phyloP scores from a whole-genome alignment of 2,113 vertebrate genomes.

The Caranx melampygus region DNA sequence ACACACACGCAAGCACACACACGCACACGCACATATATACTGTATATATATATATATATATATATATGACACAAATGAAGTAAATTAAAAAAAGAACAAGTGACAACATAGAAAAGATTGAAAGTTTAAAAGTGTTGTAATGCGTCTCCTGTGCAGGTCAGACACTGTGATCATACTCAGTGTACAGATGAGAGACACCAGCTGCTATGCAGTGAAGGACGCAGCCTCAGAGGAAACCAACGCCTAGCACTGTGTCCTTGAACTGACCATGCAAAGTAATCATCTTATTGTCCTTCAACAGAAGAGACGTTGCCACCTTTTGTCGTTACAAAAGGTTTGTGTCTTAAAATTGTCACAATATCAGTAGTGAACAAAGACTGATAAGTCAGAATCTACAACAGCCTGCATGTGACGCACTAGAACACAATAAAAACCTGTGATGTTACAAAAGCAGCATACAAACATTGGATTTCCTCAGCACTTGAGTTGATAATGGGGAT shows the following conservation, averaged over 20 bases:
- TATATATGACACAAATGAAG: too few species aligned
- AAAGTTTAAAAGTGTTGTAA: background rate
- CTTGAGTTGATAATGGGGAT: conserved; percentile 78
- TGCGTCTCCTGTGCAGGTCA: too few species aligned
- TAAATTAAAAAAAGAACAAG: too few species aligned
- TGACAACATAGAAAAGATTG: background rate
- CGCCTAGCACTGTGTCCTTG: conserved; percentile 48
- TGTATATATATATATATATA: too few species aligned
- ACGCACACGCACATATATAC: too few species aligned
- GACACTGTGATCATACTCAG: background rate
- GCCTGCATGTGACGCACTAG: conserved; percentile 73
- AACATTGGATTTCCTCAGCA: conserved; percentile 78
- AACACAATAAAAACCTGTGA: conserved; percentile 70
- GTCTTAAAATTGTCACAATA: conserved; percentile 41
- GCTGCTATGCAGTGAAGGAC: conserved; percentile 15
- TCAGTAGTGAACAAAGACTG: conserved; percentile 28
- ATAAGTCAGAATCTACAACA: conserved; percentile 59
- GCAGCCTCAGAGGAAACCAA: conserved; percentile 43
- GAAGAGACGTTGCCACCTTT: conserved; percentile 33
- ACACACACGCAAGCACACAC: too few species aligned
- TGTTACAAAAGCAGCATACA: conserved; percentile 54
- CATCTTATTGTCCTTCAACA: conserved; percentile 62
- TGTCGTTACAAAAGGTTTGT: conserved; percentile 7
- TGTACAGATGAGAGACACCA: background rate
- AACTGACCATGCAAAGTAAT: conserved; percentile 52